These are phyloP conservation scores for Poecilia wingei DNA, from an alignment of 2,797 vertebrate species.

Conservation along the genomic window DNA sequence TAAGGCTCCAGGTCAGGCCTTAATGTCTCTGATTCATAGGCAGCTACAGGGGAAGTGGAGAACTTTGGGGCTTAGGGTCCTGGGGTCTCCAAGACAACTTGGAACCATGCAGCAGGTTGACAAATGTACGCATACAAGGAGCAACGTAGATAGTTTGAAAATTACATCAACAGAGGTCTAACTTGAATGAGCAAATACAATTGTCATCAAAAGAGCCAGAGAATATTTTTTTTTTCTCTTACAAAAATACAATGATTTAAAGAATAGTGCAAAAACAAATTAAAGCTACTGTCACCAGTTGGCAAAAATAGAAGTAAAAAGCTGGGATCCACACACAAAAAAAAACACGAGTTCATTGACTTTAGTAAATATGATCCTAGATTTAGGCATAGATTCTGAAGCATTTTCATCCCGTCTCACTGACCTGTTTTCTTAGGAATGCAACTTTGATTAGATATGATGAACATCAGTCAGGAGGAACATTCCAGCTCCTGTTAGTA, in stretches of 20 bases:
- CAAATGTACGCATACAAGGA: not conserved
- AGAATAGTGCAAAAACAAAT: not conserved
- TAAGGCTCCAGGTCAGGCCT: slow-evolving; percentile 48
- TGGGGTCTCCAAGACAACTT: not conserved
- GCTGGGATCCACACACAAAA: not conserved
- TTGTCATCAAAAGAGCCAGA: not conserved
- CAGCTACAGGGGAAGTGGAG: not conserved
- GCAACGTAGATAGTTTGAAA: not conserved
- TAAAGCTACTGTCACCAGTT: not conserved
- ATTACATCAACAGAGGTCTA: too few relatives aligned
- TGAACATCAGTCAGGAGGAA: not conserved
- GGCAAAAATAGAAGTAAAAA: not conserved
- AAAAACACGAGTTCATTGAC: not conserved
- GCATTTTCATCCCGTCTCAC: not conserved
- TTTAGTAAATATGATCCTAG: not conserved
- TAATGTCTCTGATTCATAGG: slow-evolving; percentile 29
- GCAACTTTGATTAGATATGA: not conserved
- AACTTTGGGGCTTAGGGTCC: not conserved
- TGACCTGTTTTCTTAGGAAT: not conserved
- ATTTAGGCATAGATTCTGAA: not conserved
- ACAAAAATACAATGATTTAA: not conserved
- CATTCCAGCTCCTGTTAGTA: not conserved
- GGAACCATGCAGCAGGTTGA: not conserved
- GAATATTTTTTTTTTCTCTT: not conserved
- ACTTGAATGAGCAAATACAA: not conserved